Evolutionary conservation across 2,888 invertebrate genomes (phyloP).

Genomic region (Cephalotes varians): DNA sequence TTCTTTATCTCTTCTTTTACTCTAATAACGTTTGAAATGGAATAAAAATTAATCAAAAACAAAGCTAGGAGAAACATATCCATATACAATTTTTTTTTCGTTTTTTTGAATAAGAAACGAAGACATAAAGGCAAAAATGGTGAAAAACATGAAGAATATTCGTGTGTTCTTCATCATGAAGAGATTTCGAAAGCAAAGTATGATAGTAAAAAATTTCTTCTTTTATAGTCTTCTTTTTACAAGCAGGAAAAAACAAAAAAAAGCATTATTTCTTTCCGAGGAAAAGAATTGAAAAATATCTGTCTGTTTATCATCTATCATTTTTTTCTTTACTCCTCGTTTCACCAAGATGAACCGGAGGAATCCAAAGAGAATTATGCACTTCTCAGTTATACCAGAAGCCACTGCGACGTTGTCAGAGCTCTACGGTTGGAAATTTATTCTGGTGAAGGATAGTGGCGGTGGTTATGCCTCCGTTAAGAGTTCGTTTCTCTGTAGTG

Average conservation of each 20-base stretch:
- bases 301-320: neutral
- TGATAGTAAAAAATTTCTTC: neutral
- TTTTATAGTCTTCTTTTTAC: neutral
- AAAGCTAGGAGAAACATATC: neutral
- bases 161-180: neutral
- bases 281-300: neutral
- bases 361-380: neutral
- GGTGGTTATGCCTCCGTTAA: conserved; percentile 21
- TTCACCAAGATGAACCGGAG: neutral
- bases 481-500: conserved; percentile 23
- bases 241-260: neutral
- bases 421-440: conserved; percentile 27
- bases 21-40: neutral
- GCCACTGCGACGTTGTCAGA: conserved; percentile 59
- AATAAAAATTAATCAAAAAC: neutral
- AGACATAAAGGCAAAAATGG: neutral
- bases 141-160: neutral
- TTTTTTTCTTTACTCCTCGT: neutral
- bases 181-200: neutral
- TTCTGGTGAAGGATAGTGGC: conserved; percentile 46
- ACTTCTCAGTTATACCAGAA: conserved; percentile 34
- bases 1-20: neutral
- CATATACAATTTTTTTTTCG: neutral
- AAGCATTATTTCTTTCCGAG: neutral
- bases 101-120: too few species aligned